Conservation (phyloP, 2,888 invertebrate genomes). For the Campoplex nolae region DNA sequence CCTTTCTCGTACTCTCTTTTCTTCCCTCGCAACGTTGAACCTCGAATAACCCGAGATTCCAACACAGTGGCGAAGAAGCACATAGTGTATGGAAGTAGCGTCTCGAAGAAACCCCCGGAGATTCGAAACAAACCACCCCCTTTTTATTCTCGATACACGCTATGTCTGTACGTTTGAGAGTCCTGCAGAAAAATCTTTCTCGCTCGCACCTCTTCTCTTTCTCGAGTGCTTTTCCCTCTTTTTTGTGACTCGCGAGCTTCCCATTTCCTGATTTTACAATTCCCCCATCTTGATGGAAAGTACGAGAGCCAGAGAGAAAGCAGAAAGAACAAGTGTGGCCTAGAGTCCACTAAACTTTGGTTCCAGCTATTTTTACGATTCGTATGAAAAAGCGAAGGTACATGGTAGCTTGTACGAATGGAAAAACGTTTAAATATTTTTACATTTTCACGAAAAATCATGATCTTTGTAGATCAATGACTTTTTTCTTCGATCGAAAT, state of each 20-base stretch:
- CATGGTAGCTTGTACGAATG: not conserved
- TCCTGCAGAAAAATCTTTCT: conserved; percentile 34
- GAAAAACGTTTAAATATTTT: not conserved
- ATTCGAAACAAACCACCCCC: conserved; percentile 66
- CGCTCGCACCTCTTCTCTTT: not conserved
- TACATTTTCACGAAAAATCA: not conserved
- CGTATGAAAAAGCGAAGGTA: conserved; percentile 74
- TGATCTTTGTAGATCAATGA: not conserved
- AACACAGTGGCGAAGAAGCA: conserved; percentile 32
- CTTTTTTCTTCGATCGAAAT: not conserved
- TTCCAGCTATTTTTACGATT: conserved; percentile 79
- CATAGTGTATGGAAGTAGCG: conserved; percentile 45
- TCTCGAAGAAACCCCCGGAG: conserved; percentile 66
- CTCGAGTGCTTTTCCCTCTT: conserved; percentile 20
- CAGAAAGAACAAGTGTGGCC: conserved; percentile 2
- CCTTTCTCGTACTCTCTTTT: conserved; percentile 27
- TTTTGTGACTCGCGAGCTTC: conserved; percentile 41
- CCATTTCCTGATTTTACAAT: conserved; percentile 61
- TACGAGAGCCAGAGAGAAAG: conserved; percentile 3
- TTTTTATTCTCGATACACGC: conserved; percentile 71
- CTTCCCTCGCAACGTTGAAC: conserved; percentile 58
- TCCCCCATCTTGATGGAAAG: conserved; percentile 8
- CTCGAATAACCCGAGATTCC: conserved; percentile 62
- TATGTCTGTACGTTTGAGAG: conserved; percentile 75
- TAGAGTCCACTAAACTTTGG: conserved; percentile 76